phyloP scores from a whole-genome alignment of 2,888 invertebrate genomes.

The Thumatha senex region DNA sequence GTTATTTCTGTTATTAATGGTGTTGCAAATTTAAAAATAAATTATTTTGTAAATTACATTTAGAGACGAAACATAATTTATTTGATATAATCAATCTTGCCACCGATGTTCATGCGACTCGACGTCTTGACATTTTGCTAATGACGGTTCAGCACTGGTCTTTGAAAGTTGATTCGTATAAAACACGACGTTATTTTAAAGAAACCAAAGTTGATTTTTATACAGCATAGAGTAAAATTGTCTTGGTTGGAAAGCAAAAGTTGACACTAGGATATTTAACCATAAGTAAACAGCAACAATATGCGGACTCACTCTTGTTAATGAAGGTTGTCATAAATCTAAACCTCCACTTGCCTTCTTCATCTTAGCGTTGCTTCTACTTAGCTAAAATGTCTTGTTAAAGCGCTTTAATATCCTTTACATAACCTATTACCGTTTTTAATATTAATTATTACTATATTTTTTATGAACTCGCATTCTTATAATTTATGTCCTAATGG shows the following conservation, averaged over 20 bases:
- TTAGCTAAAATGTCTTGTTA: background rate
- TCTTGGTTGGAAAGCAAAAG: constrained; percentile 22
- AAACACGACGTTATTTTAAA: constrained; percentile 13
- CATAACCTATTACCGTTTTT: too few relatives aligned
- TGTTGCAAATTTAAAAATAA: background rate
- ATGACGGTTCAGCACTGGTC: constrained; percentile 37
- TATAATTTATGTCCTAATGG: too few relatives aligned
- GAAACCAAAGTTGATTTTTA: constrained; percentile 23
- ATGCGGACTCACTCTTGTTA: constrained; percentile 37
- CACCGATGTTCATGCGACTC: constrained; percentile 39
- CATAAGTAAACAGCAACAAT: constrained; percentile 33
- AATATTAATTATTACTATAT: too few relatives aligned
- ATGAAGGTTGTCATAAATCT: constrained; percentile 11
- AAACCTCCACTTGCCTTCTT: background rate
- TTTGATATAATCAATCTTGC: constrained; percentile 45
- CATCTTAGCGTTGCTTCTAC: background rate
- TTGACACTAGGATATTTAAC: constrained; percentile 29
- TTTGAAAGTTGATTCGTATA: constrained; percentile 9
- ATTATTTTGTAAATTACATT: background rate
- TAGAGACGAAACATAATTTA: constrained; percentile 8
- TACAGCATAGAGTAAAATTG: background rate
- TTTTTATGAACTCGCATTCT: background rate
- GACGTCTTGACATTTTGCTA: constrained; percentile 56
- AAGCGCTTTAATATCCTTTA: too few relatives aligned
- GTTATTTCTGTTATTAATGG: background rate